Evolutionary conservation across 2,888 invertebrate species (phyloP).

Genomic region (Drosophila mulleri): DNA sequence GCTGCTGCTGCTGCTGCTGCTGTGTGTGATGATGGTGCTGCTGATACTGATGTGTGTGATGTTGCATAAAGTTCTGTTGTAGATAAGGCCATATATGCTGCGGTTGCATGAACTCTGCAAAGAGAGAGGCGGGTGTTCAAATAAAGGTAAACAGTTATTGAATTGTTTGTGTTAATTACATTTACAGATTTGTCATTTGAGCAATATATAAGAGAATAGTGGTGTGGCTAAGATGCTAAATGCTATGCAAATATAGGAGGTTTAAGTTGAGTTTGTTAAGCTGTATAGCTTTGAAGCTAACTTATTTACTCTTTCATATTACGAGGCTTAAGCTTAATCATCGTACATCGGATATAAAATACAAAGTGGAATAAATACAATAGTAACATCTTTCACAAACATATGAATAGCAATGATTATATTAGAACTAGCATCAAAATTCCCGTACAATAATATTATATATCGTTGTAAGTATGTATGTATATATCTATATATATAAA

Average conservation of each 20-base stretch:
- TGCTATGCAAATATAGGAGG: not conserved
- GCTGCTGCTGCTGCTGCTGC: conserved; percentile 59
- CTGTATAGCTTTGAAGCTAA: not conserved
- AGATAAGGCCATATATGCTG: conserved; percentile 86
- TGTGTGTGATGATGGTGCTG: conserved; percentile 70
- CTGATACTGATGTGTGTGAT: conserved; percentile 74
- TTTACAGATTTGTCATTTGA: not conserved
- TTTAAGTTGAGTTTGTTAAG: not conserved
- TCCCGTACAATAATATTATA: too few relatives aligned
- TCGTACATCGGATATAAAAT: too few relatives aligned
- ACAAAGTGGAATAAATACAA: not conserved
- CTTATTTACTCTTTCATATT: too few relatives aligned
- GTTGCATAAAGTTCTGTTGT: conserved; percentile 85
- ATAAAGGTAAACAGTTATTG: not conserved
- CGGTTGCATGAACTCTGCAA: conserved; percentile 85
- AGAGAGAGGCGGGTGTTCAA: not conserved
- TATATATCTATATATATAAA: too few relatives aligned
- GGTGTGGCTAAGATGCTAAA: not conserved
- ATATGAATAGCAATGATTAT: not conserved
- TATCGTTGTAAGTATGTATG: too few relatives aligned
- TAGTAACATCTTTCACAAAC: not conserved
- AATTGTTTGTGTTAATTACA: not conserved
- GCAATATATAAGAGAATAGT: not conserved
- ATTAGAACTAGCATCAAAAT: not conserved
- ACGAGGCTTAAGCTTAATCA: too few relatives aligned